Evolutionary conservation across 1,140 invertebrate genomes (phyloP), one percentile per base, ranked within the genome.

Genomic region (Semibalanus balanoides): DNA sequence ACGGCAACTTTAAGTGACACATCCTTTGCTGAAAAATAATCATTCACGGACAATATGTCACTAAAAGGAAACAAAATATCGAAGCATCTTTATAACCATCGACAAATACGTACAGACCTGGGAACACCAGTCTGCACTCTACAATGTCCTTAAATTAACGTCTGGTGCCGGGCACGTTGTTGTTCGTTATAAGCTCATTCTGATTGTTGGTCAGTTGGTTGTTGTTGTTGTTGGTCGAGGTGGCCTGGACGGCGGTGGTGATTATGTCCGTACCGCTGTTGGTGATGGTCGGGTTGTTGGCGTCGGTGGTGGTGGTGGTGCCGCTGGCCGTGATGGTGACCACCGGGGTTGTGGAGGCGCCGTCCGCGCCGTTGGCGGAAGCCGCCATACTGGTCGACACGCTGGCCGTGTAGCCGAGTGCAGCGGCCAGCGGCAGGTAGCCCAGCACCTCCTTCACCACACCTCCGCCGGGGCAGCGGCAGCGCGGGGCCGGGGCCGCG

Each of bases 341-440:
- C n/a, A 27, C 25, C 3, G 70, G 28, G 3, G 22, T 28, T 17
- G n/a, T 72, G 70, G 70, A 3, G 3, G 70, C 70, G 70, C 70
- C 28, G 70, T 3, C 70, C n/a, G 70, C 22, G 25, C 70, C 29
- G 70, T 1, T 30, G 70, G 70, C 70, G 3, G 3, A 0, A 3
- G n/a, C 29, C 28, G 70, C 70, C 28, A n/a, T n/a, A n/a, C 28
- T 30, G 70, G 70, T 30, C n/a, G 70, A 28, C 29, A 30, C 28
- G 70, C 70, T 72, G n/a, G 70, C 70, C 29, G 70, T 17, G 70
- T 72, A 72, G 70, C 70, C 70, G 11, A 72, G 70, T n/a, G 70
- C 70, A n/a, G 70, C 70, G 25, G 70, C 70, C 70, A 72, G 70
- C 70, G 70, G 70, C 70, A 72, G 70, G 3, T 9, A 30, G 70